Conservation (phyloP, 2,113 vertebrate species). For the Calyptommatus sinebrachiatus region DNA sequence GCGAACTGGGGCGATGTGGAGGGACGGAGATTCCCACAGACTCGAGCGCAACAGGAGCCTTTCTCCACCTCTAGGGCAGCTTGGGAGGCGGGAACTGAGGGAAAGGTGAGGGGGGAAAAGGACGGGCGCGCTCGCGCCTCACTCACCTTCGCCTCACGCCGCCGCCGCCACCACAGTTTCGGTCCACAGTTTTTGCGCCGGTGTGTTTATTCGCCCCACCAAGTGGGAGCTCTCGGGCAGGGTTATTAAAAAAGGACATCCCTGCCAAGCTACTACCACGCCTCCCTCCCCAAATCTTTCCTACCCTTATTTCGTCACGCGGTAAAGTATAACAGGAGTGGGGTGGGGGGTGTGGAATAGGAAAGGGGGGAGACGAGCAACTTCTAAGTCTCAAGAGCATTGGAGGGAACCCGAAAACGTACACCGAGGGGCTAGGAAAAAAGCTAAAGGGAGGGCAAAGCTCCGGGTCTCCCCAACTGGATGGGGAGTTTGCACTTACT, state of each 20-base stretch:
- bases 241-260: constrained; percentile 49
- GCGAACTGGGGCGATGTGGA: background rate
- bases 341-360: background rate
- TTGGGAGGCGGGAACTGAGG: background rate
- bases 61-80: background rate
- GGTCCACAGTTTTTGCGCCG: too few relatives aligned
- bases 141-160: constrained; percentile 54
- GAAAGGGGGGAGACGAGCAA: background rate
- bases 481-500: background rate
- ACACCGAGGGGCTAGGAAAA: background rate
- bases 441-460: background rate
- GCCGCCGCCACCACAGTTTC: too few relatives aligned
- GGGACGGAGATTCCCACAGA: background rate
- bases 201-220: constrained; percentile 38
- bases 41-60: constrained; percentile 17
- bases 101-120: background rate
- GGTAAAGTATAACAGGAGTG: constrained; percentile 37
- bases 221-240: constrained; percentile 38
- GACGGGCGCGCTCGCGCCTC: background rate
- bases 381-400: background rate
- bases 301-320: constrained; percentile 27
- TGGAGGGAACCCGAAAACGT: background rate
- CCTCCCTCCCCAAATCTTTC: background rate
- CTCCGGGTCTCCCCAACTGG: background rate
- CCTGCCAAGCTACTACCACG: constrained; percentile 29